Conservation (phyloP, 2,888 invertebrate species). For the Drosophila flavopinicola region DNA sequence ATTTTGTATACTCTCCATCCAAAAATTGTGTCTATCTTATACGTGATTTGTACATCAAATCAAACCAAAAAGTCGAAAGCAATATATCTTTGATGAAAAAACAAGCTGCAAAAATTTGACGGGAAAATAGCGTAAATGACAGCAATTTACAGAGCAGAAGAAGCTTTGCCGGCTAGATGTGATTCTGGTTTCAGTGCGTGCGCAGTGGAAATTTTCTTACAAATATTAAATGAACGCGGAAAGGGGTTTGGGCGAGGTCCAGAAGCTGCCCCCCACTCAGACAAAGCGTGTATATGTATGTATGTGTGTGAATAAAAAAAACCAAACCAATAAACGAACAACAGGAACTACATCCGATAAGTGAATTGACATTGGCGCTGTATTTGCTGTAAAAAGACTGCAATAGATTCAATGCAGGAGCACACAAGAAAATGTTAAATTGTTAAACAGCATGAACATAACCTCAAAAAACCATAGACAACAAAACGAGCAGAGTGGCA, state of each 20-base stretch:
- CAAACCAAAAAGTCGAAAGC: no score
- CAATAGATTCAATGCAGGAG: background rate
- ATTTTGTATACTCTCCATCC: no score
- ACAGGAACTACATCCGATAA: conserved; percentile 2
- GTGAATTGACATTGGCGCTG: conserved; percentile 9
- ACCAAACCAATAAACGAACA: background rate
- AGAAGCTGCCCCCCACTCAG: background rate
- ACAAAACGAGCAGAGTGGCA: background rate
- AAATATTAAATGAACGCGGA: conserved; percentile 12
- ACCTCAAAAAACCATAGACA: conserved; percentile 24
- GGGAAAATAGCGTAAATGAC: background rate
- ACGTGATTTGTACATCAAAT: no score
- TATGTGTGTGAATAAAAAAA: background rate
- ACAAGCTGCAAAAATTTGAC: background rate
- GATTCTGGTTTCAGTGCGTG: conserved; percentile 44
- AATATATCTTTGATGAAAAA: no score
- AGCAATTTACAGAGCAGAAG: background rate
- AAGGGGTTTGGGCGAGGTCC: no score
- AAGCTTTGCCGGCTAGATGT: conserved; percentile 32
- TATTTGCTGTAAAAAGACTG: conserved; percentile 4
- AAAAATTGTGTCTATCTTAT: no score
- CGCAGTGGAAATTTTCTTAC: conserved; percentile 52
- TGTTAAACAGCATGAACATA: conserved; percentile 17
- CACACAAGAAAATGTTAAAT: conserved; percentile 13
- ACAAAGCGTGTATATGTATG: no score